Percentiles rank a stretch among this genome's conserved stretches.
Conservation (phyloP, 2,113 vertebrate genomes). For the Setophaga petechia region DNA sequence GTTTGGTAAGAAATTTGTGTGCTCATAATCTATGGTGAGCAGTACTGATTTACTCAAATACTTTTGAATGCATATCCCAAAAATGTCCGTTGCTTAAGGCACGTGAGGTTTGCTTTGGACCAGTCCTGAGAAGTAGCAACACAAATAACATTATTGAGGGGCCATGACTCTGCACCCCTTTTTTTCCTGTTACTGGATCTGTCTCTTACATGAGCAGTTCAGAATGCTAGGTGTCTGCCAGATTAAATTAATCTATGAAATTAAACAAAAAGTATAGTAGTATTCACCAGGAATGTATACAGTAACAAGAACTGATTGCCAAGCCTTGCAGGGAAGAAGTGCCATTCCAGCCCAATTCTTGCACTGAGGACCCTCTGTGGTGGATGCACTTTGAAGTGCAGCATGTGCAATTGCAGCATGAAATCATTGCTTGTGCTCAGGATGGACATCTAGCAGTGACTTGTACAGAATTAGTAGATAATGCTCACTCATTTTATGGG, state of each 20-base stretch:
- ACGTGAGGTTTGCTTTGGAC: background rate
- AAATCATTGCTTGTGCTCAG: background rate
- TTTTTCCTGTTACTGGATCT: background rate
- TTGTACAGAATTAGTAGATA: background rate
- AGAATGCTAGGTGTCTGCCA: background rate
- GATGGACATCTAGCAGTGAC: background rate
- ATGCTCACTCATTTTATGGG: background rate
- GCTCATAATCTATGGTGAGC: background rate
- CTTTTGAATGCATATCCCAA: background rate
- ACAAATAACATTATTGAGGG: background rate
- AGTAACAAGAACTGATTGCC: background rate
- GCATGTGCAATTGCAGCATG: background rate
- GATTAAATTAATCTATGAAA: background rate
- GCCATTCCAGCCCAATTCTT: background rate
- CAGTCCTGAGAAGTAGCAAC: background rate
- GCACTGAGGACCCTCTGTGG: accelerated
- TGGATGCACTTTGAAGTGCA: background rate
- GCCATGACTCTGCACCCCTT: background rate
- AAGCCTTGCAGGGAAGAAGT: background rate
- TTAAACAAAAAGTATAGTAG: background rate
- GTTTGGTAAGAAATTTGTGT: background rate
- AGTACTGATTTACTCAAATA: background rate
- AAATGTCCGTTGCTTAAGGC: background rate
- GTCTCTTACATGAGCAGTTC: background rate
- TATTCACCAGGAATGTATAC: background rate